Base-by-base conservation (phyloP, 2,888 invertebrate genomes). In the Penaeus monodon region DNA sequence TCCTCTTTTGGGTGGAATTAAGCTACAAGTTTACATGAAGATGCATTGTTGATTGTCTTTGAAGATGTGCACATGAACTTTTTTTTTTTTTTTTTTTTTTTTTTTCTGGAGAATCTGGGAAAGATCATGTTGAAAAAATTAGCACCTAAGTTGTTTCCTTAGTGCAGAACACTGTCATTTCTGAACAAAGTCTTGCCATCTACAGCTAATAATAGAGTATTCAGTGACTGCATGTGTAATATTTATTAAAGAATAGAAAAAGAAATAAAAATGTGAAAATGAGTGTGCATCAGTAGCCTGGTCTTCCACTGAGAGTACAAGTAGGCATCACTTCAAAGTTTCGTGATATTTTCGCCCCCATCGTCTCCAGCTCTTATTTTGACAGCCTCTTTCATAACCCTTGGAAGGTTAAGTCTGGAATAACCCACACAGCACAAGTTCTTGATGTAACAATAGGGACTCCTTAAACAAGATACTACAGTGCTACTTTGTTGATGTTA, bases 281-380 rank as follows among this genome's bases (percentile, higher is more conserved):
- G 57, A 57, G 57, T 44, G 74, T 83, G 57, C 64, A 83, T 83
- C 80, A 79, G 70, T 80, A 87, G 86, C 82, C 83, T 64, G 83
- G 86, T 87, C 86, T 87, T 87, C 86, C 86, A 87, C 86, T 74
- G 83, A 87, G 86, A 87, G 86, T 87, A 87, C 86, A 87, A 87
- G 78, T 87, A 87, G 86, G 68, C 49, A 79, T 79, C 80, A 74
- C 57, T 84, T 80, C 80, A 38, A 74, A 38, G 85, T n/a, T 80
- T 80, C 57, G 70, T 65, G 27, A 22, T 84, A 66, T 24, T 79
- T 63, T 80, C 63, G 22, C 44, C 4, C 33, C 38, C 74, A 44
- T 65, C 44, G 44, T 38, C 44, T 8, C n/a, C 38, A 57, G 22
- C 66, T 77, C 29, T 27, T 79, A 24, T 22, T 49, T 38, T 65